Conservation (phyloP, 2,113 vertebrate genomes). For the Podocnemis expansa region DNA sequence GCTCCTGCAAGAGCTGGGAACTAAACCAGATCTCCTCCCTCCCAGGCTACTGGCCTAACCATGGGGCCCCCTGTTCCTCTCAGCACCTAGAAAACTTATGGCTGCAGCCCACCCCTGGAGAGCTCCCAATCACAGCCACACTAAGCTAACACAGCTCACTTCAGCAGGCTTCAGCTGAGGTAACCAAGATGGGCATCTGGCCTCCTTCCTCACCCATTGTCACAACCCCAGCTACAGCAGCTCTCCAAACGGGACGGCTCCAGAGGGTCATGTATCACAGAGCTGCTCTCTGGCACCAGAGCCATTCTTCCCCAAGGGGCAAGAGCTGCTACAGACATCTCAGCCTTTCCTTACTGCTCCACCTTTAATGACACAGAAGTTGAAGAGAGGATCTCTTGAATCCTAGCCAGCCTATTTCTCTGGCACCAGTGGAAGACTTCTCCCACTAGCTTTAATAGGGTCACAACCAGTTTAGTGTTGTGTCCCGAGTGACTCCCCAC, state of each 20-base stretch:
- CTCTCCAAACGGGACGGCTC: background rate
- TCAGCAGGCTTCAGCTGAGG: background rate
- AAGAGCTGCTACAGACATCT: no score
- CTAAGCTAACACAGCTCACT: background rate
- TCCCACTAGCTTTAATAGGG: background rate
- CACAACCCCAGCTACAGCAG: background rate
- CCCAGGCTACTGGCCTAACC: background rate
- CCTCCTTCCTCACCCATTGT: fast-evolving
- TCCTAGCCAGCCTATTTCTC: background rate
- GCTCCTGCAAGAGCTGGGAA: background rate
- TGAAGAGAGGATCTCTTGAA: background rate
- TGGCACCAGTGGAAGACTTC: background rate
- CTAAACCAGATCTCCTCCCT: background rate
- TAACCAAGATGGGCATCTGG: background rate
- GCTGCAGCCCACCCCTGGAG: background rate
- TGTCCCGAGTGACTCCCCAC: background rate
- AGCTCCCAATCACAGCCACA: background rate
- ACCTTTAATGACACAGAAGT: background rate
- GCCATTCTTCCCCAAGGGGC: no score
- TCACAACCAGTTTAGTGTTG: background rate
- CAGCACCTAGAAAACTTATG: background rate
- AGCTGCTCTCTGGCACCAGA: no score
- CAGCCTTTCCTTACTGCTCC: no score
- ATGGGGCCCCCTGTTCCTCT: background rate
- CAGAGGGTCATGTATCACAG: no score